A percentile compares a stretch with the other conserved stretches of the same genome.
Conservation (phyloP, 2,113 vertebrate genomes). For the Eupsittula cactorum region DNA sequence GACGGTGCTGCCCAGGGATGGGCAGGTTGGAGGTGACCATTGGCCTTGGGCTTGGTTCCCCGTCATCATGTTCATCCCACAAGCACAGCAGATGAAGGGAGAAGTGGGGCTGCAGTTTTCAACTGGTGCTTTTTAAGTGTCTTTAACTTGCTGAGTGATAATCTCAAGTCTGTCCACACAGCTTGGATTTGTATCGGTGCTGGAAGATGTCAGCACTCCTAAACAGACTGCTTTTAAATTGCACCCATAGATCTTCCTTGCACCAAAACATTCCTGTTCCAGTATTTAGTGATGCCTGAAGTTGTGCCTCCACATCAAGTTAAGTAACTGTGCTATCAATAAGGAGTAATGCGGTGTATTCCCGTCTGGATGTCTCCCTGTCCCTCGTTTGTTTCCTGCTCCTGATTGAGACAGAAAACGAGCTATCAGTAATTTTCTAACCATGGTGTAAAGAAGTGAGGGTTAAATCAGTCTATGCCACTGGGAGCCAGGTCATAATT, state of each 20-base stretch:
- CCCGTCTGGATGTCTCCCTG: slow-evolving; percentile 45
- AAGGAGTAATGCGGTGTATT: slow-evolving; percentile 39
- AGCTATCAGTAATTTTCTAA: slow-evolving; percentile 29
- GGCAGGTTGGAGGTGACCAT: background rate
- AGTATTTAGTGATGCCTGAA: slow-evolving; percentile 43
- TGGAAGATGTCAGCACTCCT: slow-evolving; percentile 19
- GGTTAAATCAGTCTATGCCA: slow-evolving; percentile 37
- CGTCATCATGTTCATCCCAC: fast-evolving
- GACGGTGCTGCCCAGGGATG: fast-evolving
- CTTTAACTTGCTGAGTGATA: background rate
- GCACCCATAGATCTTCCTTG: slow-evolving; percentile 68
- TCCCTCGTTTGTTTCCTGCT: slow-evolving; percentile 60
- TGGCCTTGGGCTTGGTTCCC: background rate
- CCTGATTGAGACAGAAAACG: slow-evolving; percentile 62
- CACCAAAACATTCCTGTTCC: slow-evolving; percentile 34
- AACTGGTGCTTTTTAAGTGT: background rate
- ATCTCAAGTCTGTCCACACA: background rate
- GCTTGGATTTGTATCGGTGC: background rate
- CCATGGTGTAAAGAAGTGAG: slow-evolving; percentile 25
- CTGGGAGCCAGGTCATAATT: slow-evolving; percentile 1
- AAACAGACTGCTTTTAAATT: slow-evolving; percentile 68
- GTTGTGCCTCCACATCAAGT: slow-evolving; percentile 57
- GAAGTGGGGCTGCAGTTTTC: background rate
- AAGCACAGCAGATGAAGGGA: background rate
- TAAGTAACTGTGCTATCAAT: slow-evolving; percentile 68